These are phyloP conservation scores for Andrena praecox DNA, from an alignment of 2,888 invertebrate genomes.

Conservation along the genomic window DNA sequence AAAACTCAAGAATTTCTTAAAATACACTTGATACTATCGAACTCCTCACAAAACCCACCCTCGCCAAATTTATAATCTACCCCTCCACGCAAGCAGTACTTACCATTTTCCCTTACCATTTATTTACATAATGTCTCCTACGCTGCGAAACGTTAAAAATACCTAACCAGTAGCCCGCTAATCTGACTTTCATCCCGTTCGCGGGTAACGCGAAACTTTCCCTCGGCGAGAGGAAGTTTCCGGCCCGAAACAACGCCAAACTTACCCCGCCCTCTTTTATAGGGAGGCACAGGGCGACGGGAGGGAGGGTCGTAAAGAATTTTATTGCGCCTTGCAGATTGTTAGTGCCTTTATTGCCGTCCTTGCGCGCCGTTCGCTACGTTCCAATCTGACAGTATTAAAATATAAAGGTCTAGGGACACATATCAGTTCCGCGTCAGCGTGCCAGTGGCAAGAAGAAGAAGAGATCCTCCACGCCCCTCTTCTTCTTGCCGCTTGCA, in stretches of 20 bases:
- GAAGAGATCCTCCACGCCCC: no score
- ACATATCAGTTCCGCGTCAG: no score
- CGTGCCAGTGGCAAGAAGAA: no score
- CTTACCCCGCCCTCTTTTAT: conserved; percentile 17
- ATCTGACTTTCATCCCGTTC: conserved; percentile 43
- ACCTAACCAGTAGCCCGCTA: conserved; percentile 19
- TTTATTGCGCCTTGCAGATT: conserved; percentile 46
- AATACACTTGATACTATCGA: no score
- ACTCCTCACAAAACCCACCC: no score
- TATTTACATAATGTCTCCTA: not conserved
- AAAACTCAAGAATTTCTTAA: no score
- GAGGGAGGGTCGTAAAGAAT: conserved; percentile 44
- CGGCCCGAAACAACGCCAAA: conserved; percentile 1
- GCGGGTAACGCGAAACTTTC: conserved; percentile 12
- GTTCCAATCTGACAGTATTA: conserved; percentile 51
- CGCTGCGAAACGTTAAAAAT: conserved; percentile 11
- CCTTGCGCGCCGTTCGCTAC: conserved; percentile 15
- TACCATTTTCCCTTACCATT: no score
- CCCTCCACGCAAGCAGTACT: no score
- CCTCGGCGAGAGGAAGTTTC: not conserved
- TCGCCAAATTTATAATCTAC: no score
- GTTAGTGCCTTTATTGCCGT: conserved; percentile 36
- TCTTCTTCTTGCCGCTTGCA: no score
- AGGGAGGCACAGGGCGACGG: not conserved
- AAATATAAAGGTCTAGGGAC: conserved; percentile 41